A percentile compares a stretch with the other conserved stretches of the same genome.
Evolutionary conservation across 2,113 vertebrate species (phyloP).

Genomic region (Phylloscopus trochiloides): DNA sequence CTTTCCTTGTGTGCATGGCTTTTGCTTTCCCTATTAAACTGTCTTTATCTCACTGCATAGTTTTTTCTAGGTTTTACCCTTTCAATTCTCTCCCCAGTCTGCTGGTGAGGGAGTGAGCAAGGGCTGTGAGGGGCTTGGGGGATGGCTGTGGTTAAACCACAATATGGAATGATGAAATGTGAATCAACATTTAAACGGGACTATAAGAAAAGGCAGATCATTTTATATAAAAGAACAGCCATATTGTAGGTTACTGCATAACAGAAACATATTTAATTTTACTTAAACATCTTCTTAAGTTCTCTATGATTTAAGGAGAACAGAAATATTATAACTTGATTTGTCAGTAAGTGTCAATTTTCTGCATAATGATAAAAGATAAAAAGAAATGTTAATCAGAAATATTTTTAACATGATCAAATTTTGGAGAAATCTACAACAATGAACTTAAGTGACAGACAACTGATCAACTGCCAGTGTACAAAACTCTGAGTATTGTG

Average conservation of each 20-base stretch:
- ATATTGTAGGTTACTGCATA: not conserved
- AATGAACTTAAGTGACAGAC: conserved; percentile 78
- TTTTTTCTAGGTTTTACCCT: not conserved
- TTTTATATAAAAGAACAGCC: not conserved
- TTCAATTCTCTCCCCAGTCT: not conserved
- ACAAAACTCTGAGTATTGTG: conserved; percentile 5
- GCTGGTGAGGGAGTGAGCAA: not conserved
- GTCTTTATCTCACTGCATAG: not conserved
- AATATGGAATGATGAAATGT: not conserved
- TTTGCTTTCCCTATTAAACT: not conserved
- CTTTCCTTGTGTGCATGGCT: not conserved
- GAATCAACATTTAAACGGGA: not conserved
- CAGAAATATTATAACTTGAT: not conserved
- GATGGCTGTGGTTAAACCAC: not conserved
- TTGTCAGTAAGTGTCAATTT: not conserved
- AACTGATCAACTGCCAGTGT: conserved; percentile 70
- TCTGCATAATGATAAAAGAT: not conserved
- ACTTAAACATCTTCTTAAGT: not conserved
- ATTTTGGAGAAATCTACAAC: conserved; percentile 70
- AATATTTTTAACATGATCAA: not conserved
- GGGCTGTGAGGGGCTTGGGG: not conserved
- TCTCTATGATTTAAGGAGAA: not conserved
- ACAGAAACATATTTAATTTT: not conserved
- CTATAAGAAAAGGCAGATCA: not conserved
- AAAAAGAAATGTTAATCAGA: not conserved